A percentile compares a stretch with the other conserved stretches of the same genome.
phyloP scores from a whole-genome alignment of 2,113 vertebrate species.

The Empidonax traillii region DNA sequence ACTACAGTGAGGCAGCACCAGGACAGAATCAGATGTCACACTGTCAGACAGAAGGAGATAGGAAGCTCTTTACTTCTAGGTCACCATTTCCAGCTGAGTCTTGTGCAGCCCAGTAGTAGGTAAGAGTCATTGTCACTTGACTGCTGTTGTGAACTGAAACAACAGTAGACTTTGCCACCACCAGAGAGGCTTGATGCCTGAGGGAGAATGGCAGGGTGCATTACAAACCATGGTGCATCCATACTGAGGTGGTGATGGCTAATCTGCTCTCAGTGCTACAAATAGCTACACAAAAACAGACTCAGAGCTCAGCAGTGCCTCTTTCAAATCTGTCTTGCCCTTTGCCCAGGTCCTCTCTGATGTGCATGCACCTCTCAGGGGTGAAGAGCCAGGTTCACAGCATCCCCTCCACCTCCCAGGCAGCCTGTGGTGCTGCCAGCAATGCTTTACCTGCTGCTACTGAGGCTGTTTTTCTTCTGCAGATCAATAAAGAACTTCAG shows the following conservation, averaged over 20 bases:
- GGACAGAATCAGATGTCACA: neutral
- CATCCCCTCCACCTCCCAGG: neutral
- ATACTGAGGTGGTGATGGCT: neutral
- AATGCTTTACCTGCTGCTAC: neutral
- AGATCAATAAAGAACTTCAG: conserved; percentile 11
- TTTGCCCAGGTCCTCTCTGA: neutral
- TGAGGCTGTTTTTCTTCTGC: conserved; percentile 33
- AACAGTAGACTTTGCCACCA: neutral
- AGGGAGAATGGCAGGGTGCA: neutral
- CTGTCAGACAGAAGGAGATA: neutral
- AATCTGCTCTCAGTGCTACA: neutral
- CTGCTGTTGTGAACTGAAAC: neutral
- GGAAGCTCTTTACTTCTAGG: neutral
- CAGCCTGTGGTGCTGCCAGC: neutral
- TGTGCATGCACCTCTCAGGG: accelerated
- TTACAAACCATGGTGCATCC: neutral
- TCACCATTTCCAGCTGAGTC: neutral
- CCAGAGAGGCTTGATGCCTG: neutral
- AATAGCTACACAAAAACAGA: neutral
- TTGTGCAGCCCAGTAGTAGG: neutral
- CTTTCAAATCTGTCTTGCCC: neutral
- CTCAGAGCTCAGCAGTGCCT: neutral
- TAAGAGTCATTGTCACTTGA: neutral
- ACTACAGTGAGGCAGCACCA: neutral
- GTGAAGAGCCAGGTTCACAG: neutral